Evolutionary conservation across 2,113 vertebrate genomes (phyloP), one percentile per base, ranked within the genome.

Genomic region (Corydoras sp.): DNA sequence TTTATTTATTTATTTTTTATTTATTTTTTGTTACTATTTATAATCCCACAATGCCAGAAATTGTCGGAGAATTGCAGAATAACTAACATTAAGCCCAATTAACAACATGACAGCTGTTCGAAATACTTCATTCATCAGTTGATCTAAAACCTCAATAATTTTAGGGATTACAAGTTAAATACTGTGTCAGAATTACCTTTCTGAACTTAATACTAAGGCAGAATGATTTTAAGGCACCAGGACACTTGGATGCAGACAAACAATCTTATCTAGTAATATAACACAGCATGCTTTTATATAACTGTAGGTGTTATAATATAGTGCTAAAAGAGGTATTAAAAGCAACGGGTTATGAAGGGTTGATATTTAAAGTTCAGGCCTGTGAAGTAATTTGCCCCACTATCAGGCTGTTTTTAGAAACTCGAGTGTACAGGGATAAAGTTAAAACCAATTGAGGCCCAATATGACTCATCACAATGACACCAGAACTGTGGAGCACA

Each of bases 341-440:
- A 24, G 24, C 49, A 51, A 65, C 62, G 11, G n/a, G 29, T 11
- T 49, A 59, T 58, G n/a, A 63, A 62, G 13, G 11, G 51, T 31
- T 48, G 61, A 77, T 76, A 68, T 35, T 63, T 76, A 65, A 32
- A 48, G 31, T 15, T 48, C 24, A 69, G 71, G 14, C 14, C 29
- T 62, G 62, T 15, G 62, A 62, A 65, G 35, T 69, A 77, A 65
- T 50, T 65, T n/a, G 5, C 24, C 31, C 60, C 32, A 62, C 3
- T 1, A 18, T 18, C 10, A 50, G 3, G 62, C 15, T 49, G 24
- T 73, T 50, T 73, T 77, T 73, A 61, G 32, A 69, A 11, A 32
- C 50, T 50, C 49, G 6, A 65, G 50, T 56, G 71, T 43, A 50
- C 55, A 53, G 35, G n/a, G 65, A 74, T 61, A 31, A 69, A 49